Evolutionary conservation across 2,797 vertebrate genomes (phyloP).

Genomic region (Pseudomugil gertrudae): DNA sequence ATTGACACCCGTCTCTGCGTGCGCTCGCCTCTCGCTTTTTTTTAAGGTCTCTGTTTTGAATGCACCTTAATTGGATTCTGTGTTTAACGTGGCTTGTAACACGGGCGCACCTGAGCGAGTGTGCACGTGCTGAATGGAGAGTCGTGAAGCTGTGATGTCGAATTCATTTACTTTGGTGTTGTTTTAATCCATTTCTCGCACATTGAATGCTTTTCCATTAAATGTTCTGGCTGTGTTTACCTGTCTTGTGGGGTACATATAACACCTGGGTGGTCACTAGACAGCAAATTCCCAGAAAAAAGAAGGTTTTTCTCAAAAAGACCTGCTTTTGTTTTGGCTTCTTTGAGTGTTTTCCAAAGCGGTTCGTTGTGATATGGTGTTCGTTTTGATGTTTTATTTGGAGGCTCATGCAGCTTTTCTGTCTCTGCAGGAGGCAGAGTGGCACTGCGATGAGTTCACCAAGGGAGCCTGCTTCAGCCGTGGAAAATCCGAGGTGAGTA

Average conservation of each 20-base stretch:
- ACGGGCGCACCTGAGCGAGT: not conserved
- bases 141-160: constrained; percentile 45
- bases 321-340: constrained; percentile 46
- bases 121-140: constrained; percentile 5
- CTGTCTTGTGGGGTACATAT: constrained; percentile 20
- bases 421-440: constrained; percentile 88
- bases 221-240: constrained; percentile 20
- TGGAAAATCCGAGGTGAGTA: constrained; percentile 94
- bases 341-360: constrained; percentile 48
- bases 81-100: constrained; percentile 55
- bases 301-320: constrained; percentile 10
- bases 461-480: constrained; percentile 97
- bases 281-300: constrained; percentile 39
- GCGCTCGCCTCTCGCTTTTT: constrained; percentile 32
- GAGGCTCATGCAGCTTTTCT: constrained; percentile 45
- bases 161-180: constrained; percentile 30
- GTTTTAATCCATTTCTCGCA: constrained; percentile 52
- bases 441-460: constrained; percentile 94
- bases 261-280: constrained; percentile 28
- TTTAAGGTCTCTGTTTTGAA: constrained; percentile 42
- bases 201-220: constrained; percentile 14
- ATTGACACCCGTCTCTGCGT: constrained; percentile 48
- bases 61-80: constrained; percentile 74
- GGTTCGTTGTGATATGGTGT: constrained; percentile 37
- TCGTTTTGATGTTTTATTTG: constrained; percentile 51